phyloP scores from a whole-genome alignment of 2,113 vertebrate genomes.

The Callionymus lyra region DNA sequence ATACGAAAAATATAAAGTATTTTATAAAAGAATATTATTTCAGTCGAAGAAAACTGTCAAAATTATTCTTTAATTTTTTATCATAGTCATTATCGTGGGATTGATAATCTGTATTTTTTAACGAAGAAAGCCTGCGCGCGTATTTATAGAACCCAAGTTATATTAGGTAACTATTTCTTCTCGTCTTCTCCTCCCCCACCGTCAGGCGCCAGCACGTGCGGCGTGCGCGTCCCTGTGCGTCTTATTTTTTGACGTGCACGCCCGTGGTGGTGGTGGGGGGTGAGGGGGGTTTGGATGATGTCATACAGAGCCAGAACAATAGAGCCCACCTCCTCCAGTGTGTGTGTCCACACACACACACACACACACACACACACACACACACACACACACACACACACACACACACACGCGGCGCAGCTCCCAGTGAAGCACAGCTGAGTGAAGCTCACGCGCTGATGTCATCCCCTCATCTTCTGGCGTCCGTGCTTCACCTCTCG shows the following conservation, averaged over 20 bases:
- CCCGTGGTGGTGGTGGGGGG: constrained; percentile 59
- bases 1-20: too few species aligned
- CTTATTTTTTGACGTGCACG: constrained; percentile 28
- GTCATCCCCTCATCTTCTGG: constrained; percentile 16
- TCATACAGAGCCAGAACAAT: constrained; percentile 61
- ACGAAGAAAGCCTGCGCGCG: too few species aligned
- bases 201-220: constrained; percentile 38
- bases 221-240: constrained; percentile 37
- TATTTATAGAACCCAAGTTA: too few species aligned
- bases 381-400: too few species aligned
- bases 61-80: too few species aligned
- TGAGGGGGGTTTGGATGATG: too few species aligned
- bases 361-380: neutral
- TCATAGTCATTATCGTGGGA: too few species aligned
- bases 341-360: neutral
- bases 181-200: too few species aligned
- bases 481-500: constrained; percentile 13
- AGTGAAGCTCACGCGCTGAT: constrained; percentile 52
- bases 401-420: constrained; percentile 33
- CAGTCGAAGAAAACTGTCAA: too few species aligned
- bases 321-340: constrained; percentile 57
- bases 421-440: constrained; percentile 18
- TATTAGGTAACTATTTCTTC: too few species aligned
- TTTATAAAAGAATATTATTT: too few species aligned
- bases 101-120: too few species aligned